Percentiles rank a stretch among this genome's conserved stretches.
phyloP scores from a whole-genome alignment of 2,888 invertebrate species.

The Apoda limacodes region DNA sequence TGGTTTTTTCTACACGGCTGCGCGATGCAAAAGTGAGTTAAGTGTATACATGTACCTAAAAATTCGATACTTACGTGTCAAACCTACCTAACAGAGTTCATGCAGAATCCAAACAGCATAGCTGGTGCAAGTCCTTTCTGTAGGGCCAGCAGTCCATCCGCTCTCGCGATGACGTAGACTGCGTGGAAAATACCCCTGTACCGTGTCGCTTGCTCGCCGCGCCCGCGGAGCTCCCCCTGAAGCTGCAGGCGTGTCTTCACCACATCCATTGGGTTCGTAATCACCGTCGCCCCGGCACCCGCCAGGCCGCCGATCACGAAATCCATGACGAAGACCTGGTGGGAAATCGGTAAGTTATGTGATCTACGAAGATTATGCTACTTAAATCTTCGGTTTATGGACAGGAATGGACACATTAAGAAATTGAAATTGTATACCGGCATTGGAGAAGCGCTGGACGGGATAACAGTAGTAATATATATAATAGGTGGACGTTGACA shows the following conservation, averaged over 20 bases:
- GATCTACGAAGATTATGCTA: no score
- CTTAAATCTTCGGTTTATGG: no score
- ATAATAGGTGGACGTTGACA: no score
- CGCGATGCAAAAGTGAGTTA: no score
- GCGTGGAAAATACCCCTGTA: conserved; percentile 85
- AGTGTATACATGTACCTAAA: no score
- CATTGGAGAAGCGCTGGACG: no score
- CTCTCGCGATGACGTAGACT: conserved; percentile 74
- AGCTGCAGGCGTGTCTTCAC: conserved; percentile 89
- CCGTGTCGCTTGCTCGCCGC: conserved; percentile 50
- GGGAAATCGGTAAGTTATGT: no score
- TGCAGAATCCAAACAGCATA: conserved; percentile 79
- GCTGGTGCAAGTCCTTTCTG: conserved; percentile 87
- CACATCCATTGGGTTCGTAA: conserved; percentile 91
- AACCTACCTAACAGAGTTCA: conserved; percentile 66
- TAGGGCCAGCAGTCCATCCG: conserved; percentile 80
- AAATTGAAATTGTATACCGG: no score
- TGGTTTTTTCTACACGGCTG: no score
- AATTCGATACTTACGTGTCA: not conserved
- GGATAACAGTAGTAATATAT: no score
- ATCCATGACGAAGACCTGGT: no score
- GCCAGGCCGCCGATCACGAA: conserved; percentile 78
- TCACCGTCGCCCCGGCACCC: conserved; percentile 80
- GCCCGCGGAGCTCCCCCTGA: conserved; percentile 79
- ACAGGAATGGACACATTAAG: no score